Percentiles rank a stretch among this genome's conserved stretches.
Conservation (phyloP, 2,113 vertebrate genomes). For the Sorex araneus region DNA sequence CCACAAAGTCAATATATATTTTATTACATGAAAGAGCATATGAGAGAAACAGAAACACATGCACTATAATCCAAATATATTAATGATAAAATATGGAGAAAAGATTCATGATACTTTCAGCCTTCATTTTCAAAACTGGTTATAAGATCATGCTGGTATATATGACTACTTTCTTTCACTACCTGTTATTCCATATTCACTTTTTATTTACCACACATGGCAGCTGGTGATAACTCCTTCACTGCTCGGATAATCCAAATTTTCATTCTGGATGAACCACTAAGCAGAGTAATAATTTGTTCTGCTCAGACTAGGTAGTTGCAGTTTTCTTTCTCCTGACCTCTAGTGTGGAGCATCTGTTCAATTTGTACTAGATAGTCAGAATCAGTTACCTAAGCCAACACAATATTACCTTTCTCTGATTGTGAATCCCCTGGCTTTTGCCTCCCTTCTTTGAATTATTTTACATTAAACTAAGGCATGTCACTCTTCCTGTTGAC, state of each 20-base stretch:
- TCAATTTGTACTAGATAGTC: neutral
- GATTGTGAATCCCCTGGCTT: neutral
- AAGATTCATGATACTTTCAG: neutral
- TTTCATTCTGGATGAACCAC: neutral
- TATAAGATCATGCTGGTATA: neutral
- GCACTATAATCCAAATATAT: neutral
- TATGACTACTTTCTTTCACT: neutral
- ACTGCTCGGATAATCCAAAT: neutral
- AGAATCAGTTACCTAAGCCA: neutral
- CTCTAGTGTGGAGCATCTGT: neutral
- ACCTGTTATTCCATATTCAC: neutral
- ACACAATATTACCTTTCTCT: neutral
- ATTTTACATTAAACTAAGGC: neutral
- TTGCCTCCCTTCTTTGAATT: neutral
- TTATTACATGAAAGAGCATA: slow-evolving; percentile 19
- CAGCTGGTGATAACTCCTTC: neutral
- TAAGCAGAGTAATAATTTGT: neutral
- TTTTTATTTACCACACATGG: slow-evolving; percentile 10
- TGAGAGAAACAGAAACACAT: neutral
- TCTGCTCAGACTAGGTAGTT: neutral
- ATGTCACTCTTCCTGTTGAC: neutral
- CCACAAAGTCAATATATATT: neutral
- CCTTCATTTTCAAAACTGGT: neutral
- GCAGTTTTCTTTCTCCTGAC: neutral
- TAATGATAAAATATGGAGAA: slow-evolving; percentile 8